Evolutionary conservation across 1,140 invertebrate species (phyloP), one percentile per base, ranked within the genome.

Genomic region (Sesamia nonagrioides): DNA sequence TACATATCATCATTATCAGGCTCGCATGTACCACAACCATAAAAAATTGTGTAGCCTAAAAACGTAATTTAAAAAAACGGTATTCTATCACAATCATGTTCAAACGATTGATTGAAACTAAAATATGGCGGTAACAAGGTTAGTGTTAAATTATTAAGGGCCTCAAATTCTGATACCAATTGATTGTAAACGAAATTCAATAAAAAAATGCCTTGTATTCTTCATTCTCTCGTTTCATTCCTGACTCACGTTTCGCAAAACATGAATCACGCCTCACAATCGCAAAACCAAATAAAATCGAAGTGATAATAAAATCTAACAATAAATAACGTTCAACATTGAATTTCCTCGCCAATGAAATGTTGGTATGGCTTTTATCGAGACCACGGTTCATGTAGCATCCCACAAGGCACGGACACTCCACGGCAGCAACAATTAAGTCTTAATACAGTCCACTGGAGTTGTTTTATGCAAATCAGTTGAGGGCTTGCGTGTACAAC

Each of bases 381-480:
- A 77, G 42, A 45, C 75, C 78, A 61, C 60, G 76, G 88, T 81
- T 84, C 87, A 83, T 88, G 87, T 88, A 80, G 58, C 87, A 63
- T 87, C 85, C 87, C 84, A 87, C 86, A 63, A 81, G 86, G 75
- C 66, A 42, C 75, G 76, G 79, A 81, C 86, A 63, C 82, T 85
- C 78, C 52, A 35, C 75, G 78, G 79, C 81, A 89, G 72, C 85
- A 87, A 94, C 92, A 93, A 94, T 94, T 94, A 93, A 94, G 91
- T 90, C 89, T 91, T 92, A 92, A 94, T 91, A 92, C 88, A 86
- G 82, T 85, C 88, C 89, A 91, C 83, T 89, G 88, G 88, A 90
- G 91, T 92, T 94, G 92, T 94, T 91, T 89, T 93, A 94, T 94
- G 92, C 91, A 92, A 94, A 94, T 93, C 80, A 81, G 77, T 71